Conservation (phyloP, 2,797 vertebrate genomes). For the Phylloscopus collybita region DNA sequence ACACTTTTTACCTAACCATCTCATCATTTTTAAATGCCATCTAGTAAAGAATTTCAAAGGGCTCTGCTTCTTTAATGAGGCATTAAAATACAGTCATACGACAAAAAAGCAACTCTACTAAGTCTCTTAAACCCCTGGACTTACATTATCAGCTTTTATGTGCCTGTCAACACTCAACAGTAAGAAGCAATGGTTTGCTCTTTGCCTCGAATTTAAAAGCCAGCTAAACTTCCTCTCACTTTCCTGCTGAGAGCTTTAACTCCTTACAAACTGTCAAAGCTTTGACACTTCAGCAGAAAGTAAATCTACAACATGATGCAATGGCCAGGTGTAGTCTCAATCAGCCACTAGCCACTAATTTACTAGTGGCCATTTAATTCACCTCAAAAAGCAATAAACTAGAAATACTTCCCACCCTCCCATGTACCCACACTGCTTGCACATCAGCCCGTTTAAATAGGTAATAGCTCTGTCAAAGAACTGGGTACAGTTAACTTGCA, state of each 20-base stretch:
- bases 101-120: constrained; percentile 81
- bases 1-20: constrained; percentile 49
- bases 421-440: neutral
- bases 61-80: constrained; percentile 74
- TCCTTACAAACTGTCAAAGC: constrained; percentile 77
- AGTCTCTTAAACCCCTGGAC: constrained; percentile 81
- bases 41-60: constrained; percentile 79
- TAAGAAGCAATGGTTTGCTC: constrained; percentile 74
- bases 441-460: neutral
- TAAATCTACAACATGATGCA: constrained; percentile 53
- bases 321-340: constrained; percentile 23
- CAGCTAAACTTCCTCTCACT: constrained; percentile 75
- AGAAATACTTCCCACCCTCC: neutral
- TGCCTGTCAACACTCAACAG: constrained; percentile 87
- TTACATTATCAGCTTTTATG: constrained; percentile 90
- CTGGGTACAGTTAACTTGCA: neutral
- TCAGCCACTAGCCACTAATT: constrained; percentile 19
- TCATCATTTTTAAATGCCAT: constrained; percentile 49
- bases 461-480: neutral
- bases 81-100: constrained; percentile 86
- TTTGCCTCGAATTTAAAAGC: constrained; percentile 73
- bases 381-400: constrained; percentile 27
- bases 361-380: constrained; percentile 28
- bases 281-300: constrained; percentile 71
- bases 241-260: constrained; percentile 82